Evolutionary conservation across 2,888 invertebrate genomes (phyloP).

Genomic region (Parnassius orleans): DNA sequence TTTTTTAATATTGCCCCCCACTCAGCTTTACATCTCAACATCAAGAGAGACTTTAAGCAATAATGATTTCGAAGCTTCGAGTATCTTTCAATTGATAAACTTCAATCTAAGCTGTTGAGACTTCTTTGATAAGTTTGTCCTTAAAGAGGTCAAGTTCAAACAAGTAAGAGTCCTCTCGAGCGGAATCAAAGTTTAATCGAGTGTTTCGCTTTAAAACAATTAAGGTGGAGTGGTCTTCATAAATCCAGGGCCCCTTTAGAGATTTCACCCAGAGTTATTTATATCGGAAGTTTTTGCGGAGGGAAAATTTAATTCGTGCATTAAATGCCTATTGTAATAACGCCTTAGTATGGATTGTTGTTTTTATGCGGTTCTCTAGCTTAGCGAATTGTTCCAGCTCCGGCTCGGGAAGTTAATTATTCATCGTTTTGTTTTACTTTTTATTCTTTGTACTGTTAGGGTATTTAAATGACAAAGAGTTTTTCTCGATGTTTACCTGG

Average conservation of each 20-base stretch:
- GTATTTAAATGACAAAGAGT: conserved; percentile 19
- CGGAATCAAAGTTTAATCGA: conserved; percentile 36
- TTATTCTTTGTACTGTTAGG: conserved; percentile 28
- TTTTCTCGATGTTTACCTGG: background rate
- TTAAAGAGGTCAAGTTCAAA: conserved; percentile 24
- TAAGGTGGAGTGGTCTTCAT: conserved; percentile 43
- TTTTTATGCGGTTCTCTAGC: conserved; percentile 27
- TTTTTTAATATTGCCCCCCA: too few species aligned
- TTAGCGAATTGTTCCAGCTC: conserved; percentile 1
- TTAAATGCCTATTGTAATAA: conserved; percentile 44
- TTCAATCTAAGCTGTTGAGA: background rate
- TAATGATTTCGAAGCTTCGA: background rate
- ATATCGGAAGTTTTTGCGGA: conserved; percentile 43
- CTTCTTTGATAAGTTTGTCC: conserved; percentile 9
- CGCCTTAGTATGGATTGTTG: conserved; percentile 45
- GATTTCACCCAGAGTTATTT: conserved; percentile 42
- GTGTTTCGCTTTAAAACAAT: conserved; percentile 43
- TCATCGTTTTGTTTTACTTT: conserved; percentile 25
- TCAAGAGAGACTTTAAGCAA: background rate
- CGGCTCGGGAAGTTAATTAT: conserved; percentile 24
- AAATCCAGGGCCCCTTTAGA: conserved; percentile 39
- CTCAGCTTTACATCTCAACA: too few species aligned
- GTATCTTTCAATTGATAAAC: background rate
- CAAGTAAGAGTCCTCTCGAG: conserved; percentile 10
- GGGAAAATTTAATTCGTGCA: conserved; percentile 44